Conservation (phyloP, 2,888 invertebrate species). For the Philereme transversata region DNA sequence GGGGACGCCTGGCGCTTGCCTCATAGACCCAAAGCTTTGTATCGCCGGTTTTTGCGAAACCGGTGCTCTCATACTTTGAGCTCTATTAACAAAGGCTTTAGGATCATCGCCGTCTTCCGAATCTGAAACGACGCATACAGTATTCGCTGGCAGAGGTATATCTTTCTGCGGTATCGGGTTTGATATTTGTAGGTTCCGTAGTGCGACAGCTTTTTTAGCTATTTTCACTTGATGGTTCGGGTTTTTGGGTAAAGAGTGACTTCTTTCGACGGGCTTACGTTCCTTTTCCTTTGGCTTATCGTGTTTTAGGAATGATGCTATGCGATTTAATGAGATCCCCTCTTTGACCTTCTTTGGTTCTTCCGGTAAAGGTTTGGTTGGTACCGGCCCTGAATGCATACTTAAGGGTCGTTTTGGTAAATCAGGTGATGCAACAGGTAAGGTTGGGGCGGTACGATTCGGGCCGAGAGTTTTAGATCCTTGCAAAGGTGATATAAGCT, state of each 20-base stretch:
- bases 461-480: constrained; percentile 85
- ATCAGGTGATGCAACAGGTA: constrained; percentile 66
- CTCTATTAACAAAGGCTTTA: constrained; percentile 87
- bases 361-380: constrained; percentile 74
- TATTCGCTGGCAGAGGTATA: constrained; percentile 84
- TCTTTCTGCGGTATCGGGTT: constrained; percentile 90
- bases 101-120: constrained; percentile 81
- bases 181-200: constrained; percentile 92
- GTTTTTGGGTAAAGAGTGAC: constrained; percentile 84
- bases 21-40: constrained; percentile 93
- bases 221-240: constrained; percentile 84
- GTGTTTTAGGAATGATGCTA: constrained; percentile 90
- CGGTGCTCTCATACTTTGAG: constrained; percentile 92
- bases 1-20: constrained; percentile 86
- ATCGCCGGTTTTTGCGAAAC: constrained; percentile 84
- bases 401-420: constrained; percentile 80
- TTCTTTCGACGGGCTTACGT: constrained; percentile 77
- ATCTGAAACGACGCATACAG: constrained; percentile 84
- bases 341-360: constrained; percentile 84
- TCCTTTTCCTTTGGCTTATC: constrained; percentile 81
- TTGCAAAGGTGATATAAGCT: constrained; percentile 86
- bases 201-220: constrained; percentile 84
- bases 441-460: constrained; percentile 83
- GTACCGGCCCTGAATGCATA: constrained; percentile 67
- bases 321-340: constrained; percentile 86